Conservation (phyloP, 1,140 invertebrate genomes). For the Bombus vancouverensis region DNA sequence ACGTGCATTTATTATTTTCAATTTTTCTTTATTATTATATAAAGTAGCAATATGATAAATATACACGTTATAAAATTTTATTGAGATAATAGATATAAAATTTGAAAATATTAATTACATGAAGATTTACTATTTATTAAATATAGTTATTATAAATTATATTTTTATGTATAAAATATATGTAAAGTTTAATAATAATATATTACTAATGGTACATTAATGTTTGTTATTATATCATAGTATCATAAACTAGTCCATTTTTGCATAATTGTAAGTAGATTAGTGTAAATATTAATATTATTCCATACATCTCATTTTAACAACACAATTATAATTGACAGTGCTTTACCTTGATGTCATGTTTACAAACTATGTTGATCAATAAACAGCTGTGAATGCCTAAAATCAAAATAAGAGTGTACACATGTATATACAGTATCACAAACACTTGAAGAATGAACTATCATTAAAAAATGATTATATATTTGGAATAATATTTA, state of each 20-base stretch:
- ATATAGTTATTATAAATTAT: background rate
- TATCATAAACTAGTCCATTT: background rate
- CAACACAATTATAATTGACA: slow-evolving; percentile 9
- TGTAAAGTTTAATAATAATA: slow-evolving; percentile 11
- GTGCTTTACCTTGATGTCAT: slow-evolving; percentile 77
- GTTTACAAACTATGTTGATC: slow-evolving; percentile 43
- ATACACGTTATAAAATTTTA: background rate
- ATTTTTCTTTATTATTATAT: slow-evolving; percentile 5
- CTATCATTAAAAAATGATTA: background rate
- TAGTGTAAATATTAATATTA: slow-evolving; percentile 4
- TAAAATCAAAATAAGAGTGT: slow-evolving; percentile 52
- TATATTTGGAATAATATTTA: background rate
- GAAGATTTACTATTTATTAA: background rate
- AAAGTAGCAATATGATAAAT: background rate
- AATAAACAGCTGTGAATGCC: slow-evolving; percentile 35
- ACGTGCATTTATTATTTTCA: background rate
- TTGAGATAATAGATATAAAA: background rate
- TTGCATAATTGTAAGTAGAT: background rate
- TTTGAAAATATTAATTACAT: background rate
- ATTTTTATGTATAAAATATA: background rate
- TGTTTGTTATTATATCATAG: background rate
- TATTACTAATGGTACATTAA: background rate
- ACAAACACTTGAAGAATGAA: background rate
- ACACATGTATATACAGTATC: background rate
- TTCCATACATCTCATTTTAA: background rate